phyloP scores from a whole-genome alignment of 2,113 vertebrate genomes.

The Seriola quinqueradiata region DNA sequence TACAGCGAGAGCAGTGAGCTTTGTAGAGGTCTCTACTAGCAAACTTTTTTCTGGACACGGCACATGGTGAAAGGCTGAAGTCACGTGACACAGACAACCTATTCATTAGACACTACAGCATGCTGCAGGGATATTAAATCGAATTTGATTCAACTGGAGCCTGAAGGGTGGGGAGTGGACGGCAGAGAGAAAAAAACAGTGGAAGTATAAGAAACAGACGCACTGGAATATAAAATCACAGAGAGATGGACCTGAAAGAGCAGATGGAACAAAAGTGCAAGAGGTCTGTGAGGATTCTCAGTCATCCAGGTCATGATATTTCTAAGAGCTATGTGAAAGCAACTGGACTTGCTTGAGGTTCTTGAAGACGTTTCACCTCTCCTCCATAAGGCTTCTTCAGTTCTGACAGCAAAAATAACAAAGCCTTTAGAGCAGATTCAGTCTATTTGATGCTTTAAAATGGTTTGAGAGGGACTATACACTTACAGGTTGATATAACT shows the following conservation, averaged over 20 bases:
- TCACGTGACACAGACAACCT: conserved; percentile 10
- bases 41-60: conserved; percentile 43
- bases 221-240: conserved; percentile 1
- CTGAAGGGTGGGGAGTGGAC: not conserved
- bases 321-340: no score
- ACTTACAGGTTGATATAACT: not conserved
- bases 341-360: no score
- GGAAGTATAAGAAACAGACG: not conserved
- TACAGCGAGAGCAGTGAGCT: conserved; percentile 27
- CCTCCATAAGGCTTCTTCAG: no score
- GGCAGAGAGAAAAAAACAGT: not conserved
- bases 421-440: conserved; percentile 1
- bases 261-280: not conserved
- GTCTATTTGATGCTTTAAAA: not conserved
- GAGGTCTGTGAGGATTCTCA: not conserved
- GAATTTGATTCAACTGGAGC: conserved; percentile 16
- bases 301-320: no score
- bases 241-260: not conserved
- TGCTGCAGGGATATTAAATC: conserved; percentile 48
- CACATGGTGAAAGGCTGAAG: conserved; percentile 28
- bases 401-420: not conserved
- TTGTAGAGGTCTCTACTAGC: conserved; percentile 48
- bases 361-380: no score
- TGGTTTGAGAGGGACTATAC: not conserved
- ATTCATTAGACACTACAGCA: conserved; percentile 45